Percentiles rank a stretch among this genome's conserved stretches.
These are phyloP conservation scores for Sebastes minor DNA, from an alignment of 2,797 vertebrate genomes.

Conservation along the genomic window DNA sequence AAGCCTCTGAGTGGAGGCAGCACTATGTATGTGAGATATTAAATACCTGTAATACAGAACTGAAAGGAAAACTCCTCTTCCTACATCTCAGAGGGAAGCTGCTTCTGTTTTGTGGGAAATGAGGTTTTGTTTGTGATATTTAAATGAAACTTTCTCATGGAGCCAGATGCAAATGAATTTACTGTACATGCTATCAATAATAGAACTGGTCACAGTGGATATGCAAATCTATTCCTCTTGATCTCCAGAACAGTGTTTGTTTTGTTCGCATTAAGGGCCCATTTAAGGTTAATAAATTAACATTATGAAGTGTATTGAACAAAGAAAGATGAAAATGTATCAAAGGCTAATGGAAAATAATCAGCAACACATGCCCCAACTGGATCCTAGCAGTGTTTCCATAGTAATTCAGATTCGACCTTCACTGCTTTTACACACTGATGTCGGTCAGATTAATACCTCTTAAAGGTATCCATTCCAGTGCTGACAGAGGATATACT, in stretches of 20 bases:
- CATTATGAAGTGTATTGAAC: not conserved
- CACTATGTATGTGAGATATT: not conserved
- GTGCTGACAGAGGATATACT: not conserved
- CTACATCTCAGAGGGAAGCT: not conserved
- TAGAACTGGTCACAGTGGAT: conserved; percentile 3
- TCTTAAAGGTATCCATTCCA: not conserved
- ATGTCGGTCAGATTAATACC: not conserved
- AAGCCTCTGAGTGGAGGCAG: not conserved
- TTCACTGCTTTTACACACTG: not conserved
- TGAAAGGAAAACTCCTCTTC: conserved; percentile 3
- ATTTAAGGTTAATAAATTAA: conserved; percentile 2
- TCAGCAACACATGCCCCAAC: not conserved
- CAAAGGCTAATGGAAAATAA: not conserved
- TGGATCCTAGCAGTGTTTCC: accelerated
- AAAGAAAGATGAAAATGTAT: not conserved
- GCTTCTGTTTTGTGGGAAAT: conserved; percentile 14
- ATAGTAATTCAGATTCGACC: not conserved
- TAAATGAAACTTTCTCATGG: conserved; percentile 19
- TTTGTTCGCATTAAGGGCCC: conserved; percentile 29
- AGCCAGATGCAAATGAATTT: conserved; percentile 34
- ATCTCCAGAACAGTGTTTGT: conserved; percentile 11
- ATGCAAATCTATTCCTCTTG: conserved; percentile 42
- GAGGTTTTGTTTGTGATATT: conserved; percentile 14
- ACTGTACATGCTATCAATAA: conserved; percentile 20
- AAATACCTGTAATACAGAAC: not conserved